A percentile compares a stretch with the other conserved stretches of the same genome.
phyloP scores from a whole-genome alignment of 1,140 invertebrate genomes.

The Adelges cooleyi region DNA sequence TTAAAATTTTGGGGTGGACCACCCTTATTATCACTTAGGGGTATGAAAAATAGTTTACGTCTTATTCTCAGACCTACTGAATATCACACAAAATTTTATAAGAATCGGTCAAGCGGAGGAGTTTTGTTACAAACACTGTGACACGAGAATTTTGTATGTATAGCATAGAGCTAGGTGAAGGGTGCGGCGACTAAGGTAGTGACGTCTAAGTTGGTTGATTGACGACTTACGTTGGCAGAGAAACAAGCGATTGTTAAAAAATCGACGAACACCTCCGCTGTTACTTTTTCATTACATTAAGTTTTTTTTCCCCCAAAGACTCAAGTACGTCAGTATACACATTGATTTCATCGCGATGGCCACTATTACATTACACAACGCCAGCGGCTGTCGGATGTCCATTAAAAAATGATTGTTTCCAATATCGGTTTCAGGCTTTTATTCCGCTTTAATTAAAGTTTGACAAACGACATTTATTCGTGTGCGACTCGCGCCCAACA shows the following conservation, averaged over 20 bases:
- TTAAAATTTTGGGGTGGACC: too few relatives aligned
- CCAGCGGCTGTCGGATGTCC: not conserved
- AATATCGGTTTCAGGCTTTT: not conserved
- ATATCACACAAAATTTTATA: too few relatives aligned
- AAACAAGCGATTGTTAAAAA: not conserved
- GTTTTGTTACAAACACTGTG: too few relatives aligned
- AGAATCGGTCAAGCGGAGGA: too few relatives aligned
- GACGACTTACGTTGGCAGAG: not conserved
- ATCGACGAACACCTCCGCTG: not conserved
- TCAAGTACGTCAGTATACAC: not conserved
- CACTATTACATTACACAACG: too few relatives aligned
- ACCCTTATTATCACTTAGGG: too few relatives aligned
- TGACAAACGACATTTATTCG: not conserved
- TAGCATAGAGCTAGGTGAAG: not conserved
- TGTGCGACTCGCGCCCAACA: not conserved
- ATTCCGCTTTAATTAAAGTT: conserved; percentile 25
- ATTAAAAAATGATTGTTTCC: conserved; percentile 19
- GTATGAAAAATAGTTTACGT: too few relatives aligned
- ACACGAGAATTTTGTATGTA: too few relatives aligned
- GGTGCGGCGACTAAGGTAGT: too few relatives aligned
- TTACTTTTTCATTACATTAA: too few relatives aligned
- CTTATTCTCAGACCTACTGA: too few relatives aligned
- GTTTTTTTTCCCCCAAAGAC: not conserved
- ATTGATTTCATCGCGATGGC: too few relatives aligned
- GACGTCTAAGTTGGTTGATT: not conserved